Percentiles rank a stretch among this genome's conserved stretches.
These are phyloP conservation scores for Montipora capricornis DNA, from an alignment of 64 coral and sea anemone species.

Conservation along the genomic window DNA sequence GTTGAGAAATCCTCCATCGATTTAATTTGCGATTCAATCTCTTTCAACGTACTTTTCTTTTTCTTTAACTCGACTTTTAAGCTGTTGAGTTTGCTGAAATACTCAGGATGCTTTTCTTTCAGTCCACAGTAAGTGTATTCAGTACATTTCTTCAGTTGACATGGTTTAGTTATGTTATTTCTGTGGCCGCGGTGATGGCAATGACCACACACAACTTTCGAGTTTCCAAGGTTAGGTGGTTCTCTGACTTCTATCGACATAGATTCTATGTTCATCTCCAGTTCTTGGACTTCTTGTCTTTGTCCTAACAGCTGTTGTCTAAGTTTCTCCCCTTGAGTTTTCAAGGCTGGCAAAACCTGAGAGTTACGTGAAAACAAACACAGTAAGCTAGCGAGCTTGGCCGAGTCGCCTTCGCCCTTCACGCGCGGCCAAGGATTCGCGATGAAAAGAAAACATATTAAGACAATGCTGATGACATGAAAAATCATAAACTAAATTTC, in stretches of 20 bases:
- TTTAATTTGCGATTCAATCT: slow-evolving; percentile 42
- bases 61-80: not conserved
- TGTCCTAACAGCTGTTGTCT: slow-evolving; percentile 9
- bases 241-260: slow-evolving; percentile 40
- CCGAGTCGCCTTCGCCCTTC: not conserved
- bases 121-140: slow-evolving; percentile 54
- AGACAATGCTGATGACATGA: not conserved
- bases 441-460: slow-evolving; percentile 11
- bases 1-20: slow-evolving; percentile 45
- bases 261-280: slow-evolving; percentile 45
- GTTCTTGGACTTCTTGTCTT: not conserved
- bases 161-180: slow-evolving; percentile 34
- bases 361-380: not conserved
- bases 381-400: slow-evolving; percentile 6
- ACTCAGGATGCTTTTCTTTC: slow-evolving; percentile 49
- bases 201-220: slow-evolving; percentile 31
- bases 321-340: not conserved
- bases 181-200: slow-evolving; percentile 58
- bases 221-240: slow-evolving; percentile 4
- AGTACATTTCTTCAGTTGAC: slow-evolving; percentile 45
- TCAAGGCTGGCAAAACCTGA: slow-evolving; percentile 9
- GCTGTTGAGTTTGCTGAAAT: slow-evolving; percentile 1
- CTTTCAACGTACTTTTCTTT: slow-evolving; percentile 4
- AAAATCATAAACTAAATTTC: not conserved
- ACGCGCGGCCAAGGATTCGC: not conserved